Conservation (phyloP, 2,113 vertebrate species). For the Alouatta palliata region DNA sequence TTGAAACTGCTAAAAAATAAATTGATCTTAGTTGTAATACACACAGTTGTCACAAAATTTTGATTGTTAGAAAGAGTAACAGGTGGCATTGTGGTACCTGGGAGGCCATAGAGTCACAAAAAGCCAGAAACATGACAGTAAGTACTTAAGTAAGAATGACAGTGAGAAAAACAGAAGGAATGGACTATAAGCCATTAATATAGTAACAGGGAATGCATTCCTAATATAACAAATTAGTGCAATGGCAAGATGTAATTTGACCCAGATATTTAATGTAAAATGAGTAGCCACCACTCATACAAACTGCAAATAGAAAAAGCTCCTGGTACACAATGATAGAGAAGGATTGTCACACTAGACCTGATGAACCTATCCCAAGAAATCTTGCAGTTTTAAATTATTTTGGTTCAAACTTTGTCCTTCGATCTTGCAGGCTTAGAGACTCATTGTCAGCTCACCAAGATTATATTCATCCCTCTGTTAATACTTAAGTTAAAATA, state of each 20-base stretch:
- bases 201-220: neutral
- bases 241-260: neutral
- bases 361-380: neutral
- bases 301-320: neutral
- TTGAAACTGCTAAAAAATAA: neutral
- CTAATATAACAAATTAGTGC: neutral
- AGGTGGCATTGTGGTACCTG: neutral
- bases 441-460: neutral
- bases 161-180: neutral
- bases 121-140: neutral
- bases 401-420: neutral
- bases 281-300: neutral
- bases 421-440: neutral
- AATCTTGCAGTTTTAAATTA: neutral
- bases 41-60: neutral
- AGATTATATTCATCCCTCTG: neutral
- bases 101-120: neutral
- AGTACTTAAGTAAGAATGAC: neutral
- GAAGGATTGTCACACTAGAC: neutral
- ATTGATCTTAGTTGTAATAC: neutral
- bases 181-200: neutral
- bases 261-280: neutral
- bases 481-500: neutral
- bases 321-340: neutral
- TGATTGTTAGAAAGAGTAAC: neutral